Percentiles rank a stretch among this genome's conserved stretches.
These are phyloP conservation scores for Terrapene triunguis DNA, from an alignment of 2,113 vertebrate species.

Conservation along the genomic window DNA sequence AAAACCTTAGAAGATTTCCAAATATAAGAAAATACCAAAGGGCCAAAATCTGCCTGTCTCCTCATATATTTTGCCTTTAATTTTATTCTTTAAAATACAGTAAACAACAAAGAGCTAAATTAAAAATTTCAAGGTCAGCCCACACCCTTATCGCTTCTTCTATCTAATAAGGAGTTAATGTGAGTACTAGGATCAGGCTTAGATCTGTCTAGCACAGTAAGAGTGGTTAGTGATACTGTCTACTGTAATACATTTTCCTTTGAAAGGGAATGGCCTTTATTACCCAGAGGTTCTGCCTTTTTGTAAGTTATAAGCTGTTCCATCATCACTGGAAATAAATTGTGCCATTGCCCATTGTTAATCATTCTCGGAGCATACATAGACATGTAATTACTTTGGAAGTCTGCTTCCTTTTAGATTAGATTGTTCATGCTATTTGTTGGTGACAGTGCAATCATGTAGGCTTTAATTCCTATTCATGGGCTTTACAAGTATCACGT, in stretches of 20 bases:
- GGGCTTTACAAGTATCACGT: not conserved
- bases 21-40: conserved; percentile 15
- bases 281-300: conserved; percentile 31
- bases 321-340: conserved; percentile 26
- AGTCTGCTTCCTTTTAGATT: not conserved
- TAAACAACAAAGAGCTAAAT: not conserved
- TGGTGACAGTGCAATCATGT: not conserved
- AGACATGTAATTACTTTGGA: conserved; percentile 24
- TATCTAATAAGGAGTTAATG: not conserved
- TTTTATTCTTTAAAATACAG: not conserved
- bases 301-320: conserved; percentile 27
- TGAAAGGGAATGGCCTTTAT: not conserved
- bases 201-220: not conserved
- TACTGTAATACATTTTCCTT: not conserved
- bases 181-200: not conserved
- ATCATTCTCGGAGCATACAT: conserved; percentile 5
- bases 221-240: conserved; percentile 11
- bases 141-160: not conserved
- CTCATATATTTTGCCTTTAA: conserved; percentile 21
- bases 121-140: conserved; percentile 26
- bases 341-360: conserved; percentile 25
- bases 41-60: not conserved
- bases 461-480: not conserved
- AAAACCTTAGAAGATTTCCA: not conserved
- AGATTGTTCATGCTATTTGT: not conserved